These are phyloP conservation scores for Megaptera novaeangliae DNA, from an alignment of 2,113 vertebrate species.

Conservation along the genomic window DNA sequence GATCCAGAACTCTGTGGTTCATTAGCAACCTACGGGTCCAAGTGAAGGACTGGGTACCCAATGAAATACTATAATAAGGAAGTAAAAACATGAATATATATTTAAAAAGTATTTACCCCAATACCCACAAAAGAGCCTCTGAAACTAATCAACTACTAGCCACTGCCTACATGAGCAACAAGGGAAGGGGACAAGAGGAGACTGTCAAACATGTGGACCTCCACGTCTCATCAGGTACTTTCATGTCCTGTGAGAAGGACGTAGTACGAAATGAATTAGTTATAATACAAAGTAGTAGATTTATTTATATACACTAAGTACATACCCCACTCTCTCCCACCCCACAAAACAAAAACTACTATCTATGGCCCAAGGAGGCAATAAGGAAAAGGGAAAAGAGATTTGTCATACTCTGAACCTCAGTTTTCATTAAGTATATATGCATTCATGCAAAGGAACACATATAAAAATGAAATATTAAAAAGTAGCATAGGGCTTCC, in stretches of 20 bases:
- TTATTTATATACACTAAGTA: neutral
- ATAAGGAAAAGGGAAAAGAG: slow-evolving; percentile 2
- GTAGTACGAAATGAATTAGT: neutral
- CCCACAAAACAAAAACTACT: neutral
- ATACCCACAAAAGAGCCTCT: neutral
- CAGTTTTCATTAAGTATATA: neutral
- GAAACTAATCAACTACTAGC: neutral
- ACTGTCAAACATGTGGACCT: neutral
- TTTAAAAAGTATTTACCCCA: neutral
- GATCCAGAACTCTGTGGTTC: neutral
- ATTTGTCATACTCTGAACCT: neutral
- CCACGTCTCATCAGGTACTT: neutral
- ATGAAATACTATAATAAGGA: neutral
- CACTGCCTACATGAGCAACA: neutral
- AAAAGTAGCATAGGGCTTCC: neutral
- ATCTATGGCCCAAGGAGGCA: neutral
- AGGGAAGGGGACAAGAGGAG: neutral
- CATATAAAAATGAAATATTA: neutral
- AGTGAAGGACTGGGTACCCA: neutral
- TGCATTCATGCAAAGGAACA: neutral
- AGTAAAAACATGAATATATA: neutral
- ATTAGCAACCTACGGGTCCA: neutral
- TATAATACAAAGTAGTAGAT: neutral
- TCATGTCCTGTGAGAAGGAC: neutral
- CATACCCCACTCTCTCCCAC: neutral